Conservation (phyloP, 2,888 invertebrate species). For the Cryptocheilus praepositus region DNA sequence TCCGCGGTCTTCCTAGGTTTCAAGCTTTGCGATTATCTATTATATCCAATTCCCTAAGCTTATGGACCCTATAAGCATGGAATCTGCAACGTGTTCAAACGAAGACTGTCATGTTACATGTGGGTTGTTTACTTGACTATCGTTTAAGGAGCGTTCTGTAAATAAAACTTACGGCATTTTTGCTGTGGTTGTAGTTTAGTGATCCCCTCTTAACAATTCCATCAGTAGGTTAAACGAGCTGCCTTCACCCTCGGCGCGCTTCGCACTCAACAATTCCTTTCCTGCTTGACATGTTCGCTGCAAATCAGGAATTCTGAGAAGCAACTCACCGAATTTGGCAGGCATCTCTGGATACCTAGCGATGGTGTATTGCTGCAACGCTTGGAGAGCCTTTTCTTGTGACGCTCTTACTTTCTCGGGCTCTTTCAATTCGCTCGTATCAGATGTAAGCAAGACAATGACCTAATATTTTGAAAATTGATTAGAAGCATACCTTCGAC, state of each 20-base stretch:
- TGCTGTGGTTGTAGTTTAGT: conserved; percentile 77
- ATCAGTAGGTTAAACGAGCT: conserved; percentile 95
- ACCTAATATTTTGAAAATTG: conserved; percentile 57
- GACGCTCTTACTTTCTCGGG: conserved; percentile 95
- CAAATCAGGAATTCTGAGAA: conserved; percentile 94
- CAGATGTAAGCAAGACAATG: conserved; percentile 76
- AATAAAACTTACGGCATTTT: conserved; percentile 54
- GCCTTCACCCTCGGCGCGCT: conserved; percentile 88
- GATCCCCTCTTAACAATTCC: conserved; percentile 95
- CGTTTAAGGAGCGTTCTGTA: no score
- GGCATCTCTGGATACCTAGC: conserved; percentile 94
- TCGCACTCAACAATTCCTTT: conserved; percentile 92
- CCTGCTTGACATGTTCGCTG: conserved; percentile 96
- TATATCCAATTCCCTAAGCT: conserved; percentile 66
- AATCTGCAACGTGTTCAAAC: conserved; percentile 58
- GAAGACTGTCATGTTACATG: conserved; percentile 2
- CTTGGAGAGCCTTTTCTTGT: conserved; percentile 95
- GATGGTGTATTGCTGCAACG: conserved; percentile 92
- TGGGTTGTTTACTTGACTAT: background rate
- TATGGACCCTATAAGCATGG: conserved; percentile 67
- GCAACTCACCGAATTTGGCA: conserved; percentile 95
- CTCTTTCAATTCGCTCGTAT: conserved; percentile 93
- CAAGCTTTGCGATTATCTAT: conserved; percentile 44
- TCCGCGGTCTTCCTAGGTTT: conserved; percentile 38
- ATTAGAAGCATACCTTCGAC: background rate